These are phyloP conservation scores for Sebastes steindachneri DNA, from an alignment of 2,797 vertebrate genomes.

Conservation along the genomic window DNA sequence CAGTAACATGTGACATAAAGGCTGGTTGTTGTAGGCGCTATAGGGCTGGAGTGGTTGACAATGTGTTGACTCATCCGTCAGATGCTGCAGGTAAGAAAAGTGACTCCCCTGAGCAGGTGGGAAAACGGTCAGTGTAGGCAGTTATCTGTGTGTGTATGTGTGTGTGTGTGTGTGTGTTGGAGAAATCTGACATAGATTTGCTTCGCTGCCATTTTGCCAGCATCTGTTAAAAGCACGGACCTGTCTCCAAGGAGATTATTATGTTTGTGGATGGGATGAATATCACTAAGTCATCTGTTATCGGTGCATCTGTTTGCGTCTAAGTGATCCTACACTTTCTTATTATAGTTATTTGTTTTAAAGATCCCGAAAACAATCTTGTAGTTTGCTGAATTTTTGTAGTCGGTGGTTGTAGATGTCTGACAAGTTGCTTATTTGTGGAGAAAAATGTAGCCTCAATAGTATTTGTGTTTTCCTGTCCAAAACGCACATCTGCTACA, in stretches of 20 bases:
- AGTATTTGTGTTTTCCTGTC: constrained; percentile 3
- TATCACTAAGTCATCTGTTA: constrained; percentile 37
- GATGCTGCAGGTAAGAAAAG: constrained; percentile 33
- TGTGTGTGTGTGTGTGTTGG: not conserved
- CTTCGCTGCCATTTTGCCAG: constrained; percentile 53
- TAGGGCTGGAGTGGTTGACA: constrained; percentile 40
- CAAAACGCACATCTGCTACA: not conserved
- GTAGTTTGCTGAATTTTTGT: not conserved
- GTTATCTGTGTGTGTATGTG: not conserved
- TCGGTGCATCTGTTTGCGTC: constrained; percentile 26
- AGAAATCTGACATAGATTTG: constrained; percentile 21
- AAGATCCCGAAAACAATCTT: not conserved
- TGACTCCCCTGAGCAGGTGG: constrained; percentile 42
- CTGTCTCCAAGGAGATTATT: constrained; percentile 47
- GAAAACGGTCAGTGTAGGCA: constrained; percentile 23
- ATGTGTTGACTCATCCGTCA: constrained; percentile 56
- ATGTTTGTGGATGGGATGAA: constrained; percentile 39
- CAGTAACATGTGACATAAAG: not conserved
- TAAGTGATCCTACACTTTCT: not conserved
- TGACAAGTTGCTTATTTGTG: not conserved
- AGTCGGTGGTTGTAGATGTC: not conserved
- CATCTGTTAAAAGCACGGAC: constrained; percentile 51
- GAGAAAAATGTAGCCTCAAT: not conserved
- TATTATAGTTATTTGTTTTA: not conserved
- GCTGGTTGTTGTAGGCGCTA: not conserved